These are phyloP conservation scores for Teleogryllus oceanicus DNA, from an alignment of 2,888 invertebrate species.

Conservation along the genomic window DNA sequence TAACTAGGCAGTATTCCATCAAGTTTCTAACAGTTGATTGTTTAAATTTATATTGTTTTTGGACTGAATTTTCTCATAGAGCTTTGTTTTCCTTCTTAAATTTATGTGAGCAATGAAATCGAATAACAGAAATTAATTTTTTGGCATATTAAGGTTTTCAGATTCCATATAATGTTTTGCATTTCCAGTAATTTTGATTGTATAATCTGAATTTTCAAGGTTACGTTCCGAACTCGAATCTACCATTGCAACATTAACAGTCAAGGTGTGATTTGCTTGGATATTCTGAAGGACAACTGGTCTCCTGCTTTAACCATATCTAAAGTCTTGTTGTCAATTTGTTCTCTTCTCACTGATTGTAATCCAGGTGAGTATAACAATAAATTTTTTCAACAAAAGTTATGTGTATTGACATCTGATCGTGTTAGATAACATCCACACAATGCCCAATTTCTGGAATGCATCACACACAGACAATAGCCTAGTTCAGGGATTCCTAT, in stretches of 20 bases:
- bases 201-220: slow-evolving; percentile 51
- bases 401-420: no score
- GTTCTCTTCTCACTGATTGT: slow-evolving; percentile 95
- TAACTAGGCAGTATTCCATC: no score
- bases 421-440: no score
- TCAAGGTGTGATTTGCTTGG: slow-evolving; percentile 96
- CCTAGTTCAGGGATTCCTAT: no score
- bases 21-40: no score
- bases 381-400: no score
- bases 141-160: background rate
- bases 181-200: slow-evolving; percentile 37
- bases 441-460: no score
- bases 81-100: no score
- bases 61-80: no score
- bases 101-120: no score
- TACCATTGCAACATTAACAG: slow-evolving; percentile 99
- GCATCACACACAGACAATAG: no score
- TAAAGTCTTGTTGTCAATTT: slow-evolving; percentile 95
- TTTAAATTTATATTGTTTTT: no score
- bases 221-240: slow-evolving; percentile 91
- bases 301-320: slow-evolving; percentile 98
- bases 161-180: background rate
- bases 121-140: background rate
- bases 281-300: slow-evolving; percentile 98
- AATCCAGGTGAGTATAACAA: slow-evolving; percentile 77